phyloP scores from a whole-genome alignment of 1,140 invertebrate species.

The Pseudoatta argentina region DNA sequence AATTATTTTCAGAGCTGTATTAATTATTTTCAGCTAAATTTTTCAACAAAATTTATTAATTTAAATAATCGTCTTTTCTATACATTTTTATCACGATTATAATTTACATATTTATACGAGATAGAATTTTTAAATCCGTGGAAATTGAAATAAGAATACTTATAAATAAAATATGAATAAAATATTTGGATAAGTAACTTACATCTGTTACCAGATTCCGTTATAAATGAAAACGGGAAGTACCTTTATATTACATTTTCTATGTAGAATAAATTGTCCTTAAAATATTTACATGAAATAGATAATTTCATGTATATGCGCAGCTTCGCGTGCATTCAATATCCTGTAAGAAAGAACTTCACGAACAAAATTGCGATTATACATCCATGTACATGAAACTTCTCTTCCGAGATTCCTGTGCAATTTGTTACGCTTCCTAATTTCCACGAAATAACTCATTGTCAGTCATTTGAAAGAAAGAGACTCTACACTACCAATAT shows the following conservation, averaged over 20 bases:
- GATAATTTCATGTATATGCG: slow-evolving; percentile 3
- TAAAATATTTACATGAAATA: slow-evolving; percentile 14
- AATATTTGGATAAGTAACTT: not conserved
- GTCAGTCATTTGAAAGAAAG: not conserved
- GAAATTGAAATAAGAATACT: not conserved
- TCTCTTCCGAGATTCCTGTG: not conserved
- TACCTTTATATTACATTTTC: slow-evolving; percentile 32
- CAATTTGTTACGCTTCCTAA: slow-evolving; percentile 15
- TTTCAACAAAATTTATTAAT: no score
- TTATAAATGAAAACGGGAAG: not conserved
- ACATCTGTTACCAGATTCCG: not conserved
- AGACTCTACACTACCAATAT: not conserved
- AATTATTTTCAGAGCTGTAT: no score
- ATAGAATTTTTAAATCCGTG: not conserved
- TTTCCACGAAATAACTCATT: slow-evolving; percentile 17
- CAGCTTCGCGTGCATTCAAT: not conserved
- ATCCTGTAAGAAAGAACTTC: not conserved
- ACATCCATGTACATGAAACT: not conserved
- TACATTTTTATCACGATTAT: not conserved
- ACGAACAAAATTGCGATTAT: not conserved
- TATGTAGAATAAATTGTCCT: not conserved
- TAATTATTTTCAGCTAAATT: no score
- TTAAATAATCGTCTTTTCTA: not conserved
- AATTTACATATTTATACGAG: not conserved
- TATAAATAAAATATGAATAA: not conserved